Conservation (phyloP, 2,888 invertebrate species). For the Priocnemis perturbator region DNA sequence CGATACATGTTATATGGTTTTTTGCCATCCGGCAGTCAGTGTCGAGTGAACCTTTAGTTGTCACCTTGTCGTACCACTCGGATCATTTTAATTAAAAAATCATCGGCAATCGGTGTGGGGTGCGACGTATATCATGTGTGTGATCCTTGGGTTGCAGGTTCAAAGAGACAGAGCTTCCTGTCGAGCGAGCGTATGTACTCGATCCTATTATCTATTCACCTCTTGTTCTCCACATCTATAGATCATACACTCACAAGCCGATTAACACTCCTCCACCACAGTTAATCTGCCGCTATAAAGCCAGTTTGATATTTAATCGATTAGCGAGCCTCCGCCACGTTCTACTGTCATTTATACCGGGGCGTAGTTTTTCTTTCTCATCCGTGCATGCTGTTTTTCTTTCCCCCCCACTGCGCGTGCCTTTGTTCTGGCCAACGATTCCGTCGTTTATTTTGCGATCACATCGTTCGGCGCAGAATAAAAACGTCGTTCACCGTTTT, state of each 20-base stretch:
- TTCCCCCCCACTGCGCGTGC: background rate
- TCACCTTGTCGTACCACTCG: slow-evolving; percentile 6
- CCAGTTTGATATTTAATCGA: slow-evolving; percentile 12
- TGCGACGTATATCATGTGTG: slow-evolving; percentile 56
- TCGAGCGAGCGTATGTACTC: slow-evolving; percentile 90
- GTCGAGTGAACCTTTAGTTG: background rate
- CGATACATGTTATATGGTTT: no score
- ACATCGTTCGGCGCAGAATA: no score
- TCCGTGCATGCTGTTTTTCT: background rate
- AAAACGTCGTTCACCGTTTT: no score
- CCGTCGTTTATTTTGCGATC: background rate
- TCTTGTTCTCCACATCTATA: slow-evolving; percentile 51
- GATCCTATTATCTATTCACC: slow-evolving; percentile 75
- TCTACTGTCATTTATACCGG: no score
- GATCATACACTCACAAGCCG: slow-evolving; percentile 46
- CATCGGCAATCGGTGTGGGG: background rate
- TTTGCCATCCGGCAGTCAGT: no score
- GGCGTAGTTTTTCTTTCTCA: background rate
- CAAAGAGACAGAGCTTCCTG: slow-evolving; percentile 89
- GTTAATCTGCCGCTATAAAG: slow-evolving; percentile 33
- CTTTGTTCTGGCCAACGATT: background rate
- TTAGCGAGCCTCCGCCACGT: no score
- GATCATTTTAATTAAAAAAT: background rate
- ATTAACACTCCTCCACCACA: slow-evolving; percentile 51
- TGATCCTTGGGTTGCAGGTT: slow-evolving; percentile 83